These are phyloP conservation scores for Mugil cephalus DNA, from an alignment of 2,113 vertebrate genomes.

Conservation along the genomic window DNA sequence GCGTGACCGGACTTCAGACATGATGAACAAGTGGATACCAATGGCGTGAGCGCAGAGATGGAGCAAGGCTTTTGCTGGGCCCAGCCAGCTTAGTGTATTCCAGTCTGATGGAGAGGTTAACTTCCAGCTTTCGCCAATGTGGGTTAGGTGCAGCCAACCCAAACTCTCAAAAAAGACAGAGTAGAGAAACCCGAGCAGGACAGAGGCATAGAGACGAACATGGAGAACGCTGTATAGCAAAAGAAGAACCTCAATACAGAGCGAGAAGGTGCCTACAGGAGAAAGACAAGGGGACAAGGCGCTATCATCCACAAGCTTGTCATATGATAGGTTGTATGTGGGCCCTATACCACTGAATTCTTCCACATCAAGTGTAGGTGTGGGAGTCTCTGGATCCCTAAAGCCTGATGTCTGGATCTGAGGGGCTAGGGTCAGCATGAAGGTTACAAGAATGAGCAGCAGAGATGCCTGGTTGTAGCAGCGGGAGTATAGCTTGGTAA, in stretches of 20 bases:
- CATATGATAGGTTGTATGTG: constrained; percentile 65
- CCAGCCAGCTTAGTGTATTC: constrained; percentile 86
- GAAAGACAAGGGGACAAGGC: constrained; percentile 85
- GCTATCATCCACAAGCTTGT: constrained; percentile 22
- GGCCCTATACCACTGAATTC: constrained; percentile 69
- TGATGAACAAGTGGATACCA: constrained; percentile 95
- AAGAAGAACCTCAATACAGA: constrained; percentile 95
- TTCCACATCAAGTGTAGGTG: constrained; percentile 46
- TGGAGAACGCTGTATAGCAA: constrained; percentile 96
- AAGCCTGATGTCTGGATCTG: constrained; percentile 86
- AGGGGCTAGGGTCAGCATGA: constrained; percentile 88
- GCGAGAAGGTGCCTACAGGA: constrained; percentile 95
- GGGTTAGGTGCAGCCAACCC: constrained; percentile 87
- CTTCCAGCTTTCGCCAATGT: constrained; percentile 50
- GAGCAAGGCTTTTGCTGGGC: constrained; percentile 91
- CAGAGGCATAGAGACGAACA: constrained; percentile 93
- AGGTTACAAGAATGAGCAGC: constrained; percentile 88
- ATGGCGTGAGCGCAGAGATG: constrained; percentile 94
- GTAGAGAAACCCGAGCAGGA: constrained; percentile 91
- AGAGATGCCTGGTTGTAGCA: constrained; percentile 89
- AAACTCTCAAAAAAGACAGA: constrained; percentile 94
- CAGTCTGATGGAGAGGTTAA: constrained; percentile 56
- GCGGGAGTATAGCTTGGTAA: constrained; percentile 88
- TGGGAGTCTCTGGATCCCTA: constrained; percentile 45
- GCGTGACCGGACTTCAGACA: constrained; percentile 96